Base-by-base conservation (phyloP, 2,888 invertebrate species). In the Deilephila elpenor region DNA sequence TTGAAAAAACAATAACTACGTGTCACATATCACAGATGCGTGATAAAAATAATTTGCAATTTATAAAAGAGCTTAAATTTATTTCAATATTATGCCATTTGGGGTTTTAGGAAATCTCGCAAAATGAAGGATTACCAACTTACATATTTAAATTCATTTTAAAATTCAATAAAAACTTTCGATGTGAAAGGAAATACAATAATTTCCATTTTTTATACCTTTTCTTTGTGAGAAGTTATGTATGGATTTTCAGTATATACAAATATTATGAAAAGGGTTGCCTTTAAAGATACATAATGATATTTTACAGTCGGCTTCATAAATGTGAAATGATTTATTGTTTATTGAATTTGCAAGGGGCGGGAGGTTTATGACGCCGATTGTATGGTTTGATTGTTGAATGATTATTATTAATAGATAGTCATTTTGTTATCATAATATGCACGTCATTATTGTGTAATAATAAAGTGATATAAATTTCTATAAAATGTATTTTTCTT, bases 381-480 rank as follows among this genome's bases (percentile, higher is more conserved):
- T 60, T 60, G 60, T 60, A 25, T n/a, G 44, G 56, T 0, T 29
- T 60, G 60, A 25, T 60, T 60, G 29, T 59, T 71, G 56, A 71
- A 71, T n/a, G 59, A 71, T 71, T 59, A 37, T 71, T 59, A 59
- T 14, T 60, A 60, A 60, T 29, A n/a, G 29, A 32, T 60, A 60
- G 77, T 82, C 85, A 84, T 81, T 84, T 82, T 83, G 79, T 84
- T 83, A 75, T n/a, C 56, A 56, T 73, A 14, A 74, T 76, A 82
- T 86, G 85, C 83, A 84, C 60, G 60, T 60, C 82, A 83, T 81
- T 80, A 81, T 83, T 83, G 79, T 84, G 80, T 80, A 78, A 78
- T 79, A 82, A 84, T 81, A 84, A 85, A 85, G 81, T 83, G 80
- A 85, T 81, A 85, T 83, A 83, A 82, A 81, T 84, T 86, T 84